Conservation (phyloP, 2,888 invertebrate species). For the Plagodis dolabraria region DNA sequence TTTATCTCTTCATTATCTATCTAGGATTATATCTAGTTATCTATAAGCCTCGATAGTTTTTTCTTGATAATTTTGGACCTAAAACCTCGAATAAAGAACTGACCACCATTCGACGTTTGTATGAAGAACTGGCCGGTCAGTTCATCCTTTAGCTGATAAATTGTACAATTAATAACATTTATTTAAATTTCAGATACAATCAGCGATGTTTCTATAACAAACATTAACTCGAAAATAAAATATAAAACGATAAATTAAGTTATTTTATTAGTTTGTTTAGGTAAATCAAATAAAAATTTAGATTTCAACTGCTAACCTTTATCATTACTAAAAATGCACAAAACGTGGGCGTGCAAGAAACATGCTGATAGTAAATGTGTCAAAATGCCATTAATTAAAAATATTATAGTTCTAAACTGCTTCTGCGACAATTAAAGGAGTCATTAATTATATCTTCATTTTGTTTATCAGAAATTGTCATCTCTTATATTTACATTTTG, state of each 20-base stretch:
- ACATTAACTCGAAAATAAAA: no score
- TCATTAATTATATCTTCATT: constrained; percentile 12
- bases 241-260: neutral
- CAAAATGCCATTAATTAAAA: constrained; percentile 24
- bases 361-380: constrained; percentile 26
- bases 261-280: neutral
- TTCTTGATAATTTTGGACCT: no score
- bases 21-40: no score
- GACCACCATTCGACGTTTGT: no score
- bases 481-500: constrained; percentile 22
- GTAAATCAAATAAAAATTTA: neutral
- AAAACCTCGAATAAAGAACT: no score
- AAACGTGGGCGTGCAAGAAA: constrained; percentile 22
- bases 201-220: no score
- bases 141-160: no score
- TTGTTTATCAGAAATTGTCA: constrained; percentile 21
- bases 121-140: no score
- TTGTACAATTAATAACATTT: no score
- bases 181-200: no score
- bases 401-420: constrained; percentile 30
- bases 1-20: no score
- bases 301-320: constrained; percentile 21
- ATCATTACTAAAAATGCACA: constrained; percentile 15
- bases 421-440: constrained; percentile 21
- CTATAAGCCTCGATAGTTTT: no score